Conservation (phyloP, 2,797 vertebrate species). For the Petrocephalus schoutedeni region DNA sequence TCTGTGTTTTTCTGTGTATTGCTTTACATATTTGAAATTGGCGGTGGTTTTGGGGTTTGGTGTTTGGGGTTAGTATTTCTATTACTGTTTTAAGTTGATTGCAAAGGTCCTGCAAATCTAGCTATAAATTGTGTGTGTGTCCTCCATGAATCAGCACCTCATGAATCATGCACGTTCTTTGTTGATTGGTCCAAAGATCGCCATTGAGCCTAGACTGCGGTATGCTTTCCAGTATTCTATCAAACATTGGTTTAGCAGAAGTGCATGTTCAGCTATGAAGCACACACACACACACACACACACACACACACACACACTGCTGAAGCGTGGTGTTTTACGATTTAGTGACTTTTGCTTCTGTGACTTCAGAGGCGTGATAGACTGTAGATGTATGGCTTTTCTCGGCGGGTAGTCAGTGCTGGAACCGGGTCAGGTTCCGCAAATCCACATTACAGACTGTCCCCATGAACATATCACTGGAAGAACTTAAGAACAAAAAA, state of each 20-base stretch:
- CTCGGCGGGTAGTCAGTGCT: neutral
- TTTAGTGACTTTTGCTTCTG: conserved; percentile 9
- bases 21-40: neutral
- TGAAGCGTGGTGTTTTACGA: neutral
- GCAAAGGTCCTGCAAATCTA: neutral
- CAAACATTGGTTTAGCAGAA: neutral
- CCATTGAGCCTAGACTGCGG: neutral
- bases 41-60: too few relatives aligned
- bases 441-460: too few relatives aligned
- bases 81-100: neutral
- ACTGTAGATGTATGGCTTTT: neutral
- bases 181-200: neutral
- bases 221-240: neutral
- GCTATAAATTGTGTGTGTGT: neutral
- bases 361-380: neutral
- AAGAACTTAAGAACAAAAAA: too few relatives aligned
- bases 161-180: neutral
- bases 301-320: neutral
- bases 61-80: neutral
- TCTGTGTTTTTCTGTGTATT: neutral
- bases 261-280: neutral
- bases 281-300: neutral
- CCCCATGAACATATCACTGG: too few relatives aligned
- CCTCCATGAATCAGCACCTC: neutral
- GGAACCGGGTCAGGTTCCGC: too few relatives aligned